Evolutionary conservation across 2,797 vertebrate species (phyloP).

Genomic region (Xenops minutus): DNA sequence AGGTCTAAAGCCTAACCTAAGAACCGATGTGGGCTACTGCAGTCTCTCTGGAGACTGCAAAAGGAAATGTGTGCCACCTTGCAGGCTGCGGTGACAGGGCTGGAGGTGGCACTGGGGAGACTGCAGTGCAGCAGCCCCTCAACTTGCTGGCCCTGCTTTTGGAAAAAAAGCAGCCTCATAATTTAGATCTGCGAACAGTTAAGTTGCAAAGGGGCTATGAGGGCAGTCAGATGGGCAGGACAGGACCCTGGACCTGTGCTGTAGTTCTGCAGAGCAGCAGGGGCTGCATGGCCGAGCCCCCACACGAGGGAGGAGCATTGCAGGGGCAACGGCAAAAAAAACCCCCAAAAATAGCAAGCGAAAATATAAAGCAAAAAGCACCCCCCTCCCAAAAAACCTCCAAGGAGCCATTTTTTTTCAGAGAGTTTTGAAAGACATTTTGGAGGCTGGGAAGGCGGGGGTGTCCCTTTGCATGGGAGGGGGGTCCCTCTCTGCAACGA

Average conservation of each 20-base stretch:
- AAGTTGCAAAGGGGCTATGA: background rate
- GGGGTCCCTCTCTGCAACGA: background rate
- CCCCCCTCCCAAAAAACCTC: background rate
- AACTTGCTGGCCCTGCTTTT: background rate
- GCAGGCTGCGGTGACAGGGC: background rate
- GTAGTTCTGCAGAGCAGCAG: background rate
- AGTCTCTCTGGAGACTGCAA: background rate
- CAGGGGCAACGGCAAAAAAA: background rate
- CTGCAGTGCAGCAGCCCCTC: background rate
- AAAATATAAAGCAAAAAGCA: background rate
- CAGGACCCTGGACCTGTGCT: background rate
- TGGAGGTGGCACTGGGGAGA: background rate
- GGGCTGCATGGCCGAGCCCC: background rate
- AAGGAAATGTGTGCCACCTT: background rate
- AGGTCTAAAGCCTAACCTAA: constrained; percentile 20
- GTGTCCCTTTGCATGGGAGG: background rate
- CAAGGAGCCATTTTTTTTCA: background rate
- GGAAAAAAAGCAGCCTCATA: background rate
- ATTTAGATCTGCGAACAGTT: background rate
- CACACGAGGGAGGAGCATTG: background rate
- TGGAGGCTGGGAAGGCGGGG: background rate
- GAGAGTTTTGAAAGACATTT: background rate
- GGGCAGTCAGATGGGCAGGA: background rate
- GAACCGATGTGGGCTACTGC: background rate
- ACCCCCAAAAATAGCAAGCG: background rate